Percentiles rank a stretch among this genome's conserved stretches.
Conservation (phyloP, 2,888 invertebrate species). For the Eupeodes latifasciatus region DNA sequence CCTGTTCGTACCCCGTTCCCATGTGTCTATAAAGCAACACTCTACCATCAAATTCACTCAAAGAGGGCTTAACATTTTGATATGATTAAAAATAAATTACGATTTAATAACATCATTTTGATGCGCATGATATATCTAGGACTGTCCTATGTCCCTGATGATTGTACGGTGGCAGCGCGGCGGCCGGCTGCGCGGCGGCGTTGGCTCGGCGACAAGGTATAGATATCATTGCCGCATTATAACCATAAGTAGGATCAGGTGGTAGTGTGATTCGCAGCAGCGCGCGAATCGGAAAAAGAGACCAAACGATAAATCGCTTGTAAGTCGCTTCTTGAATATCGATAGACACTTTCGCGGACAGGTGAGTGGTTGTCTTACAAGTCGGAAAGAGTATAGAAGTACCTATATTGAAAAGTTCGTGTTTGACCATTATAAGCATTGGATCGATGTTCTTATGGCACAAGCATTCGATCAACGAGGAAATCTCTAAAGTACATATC, state of each 20-base stretch:
- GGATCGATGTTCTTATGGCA: conserved; percentile 9
- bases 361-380: conserved; percentile 59
- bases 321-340: conserved; percentile 65
- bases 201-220: too few relatives aligned
- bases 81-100: conserved; percentile 76
- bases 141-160: conserved; percentile 14
- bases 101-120: conserved; percentile 75
- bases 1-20: too few relatives aligned
- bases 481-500: conserved; percentile 27
- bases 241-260: conserved; percentile 24
- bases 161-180: too few relatives aligned
- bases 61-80: conserved; percentile 62
- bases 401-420: background rate
- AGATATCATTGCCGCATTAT: background rate
- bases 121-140: conserved; percentile 57
- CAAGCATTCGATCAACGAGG: conserved; percentile 48
- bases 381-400: background rate
- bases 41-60: background rate
- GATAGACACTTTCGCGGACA: conserved; percentile 65
- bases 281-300: conserved; percentile 13
- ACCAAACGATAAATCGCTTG: conserved; percentile 68
- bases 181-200: background rate
- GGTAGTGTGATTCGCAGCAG: background rate
- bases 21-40: background rate
- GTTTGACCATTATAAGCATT: conserved; percentile 39